Base-by-base conservation (phyloP, 1,140 invertebrate species). In the Popillia japonica region DNA sequence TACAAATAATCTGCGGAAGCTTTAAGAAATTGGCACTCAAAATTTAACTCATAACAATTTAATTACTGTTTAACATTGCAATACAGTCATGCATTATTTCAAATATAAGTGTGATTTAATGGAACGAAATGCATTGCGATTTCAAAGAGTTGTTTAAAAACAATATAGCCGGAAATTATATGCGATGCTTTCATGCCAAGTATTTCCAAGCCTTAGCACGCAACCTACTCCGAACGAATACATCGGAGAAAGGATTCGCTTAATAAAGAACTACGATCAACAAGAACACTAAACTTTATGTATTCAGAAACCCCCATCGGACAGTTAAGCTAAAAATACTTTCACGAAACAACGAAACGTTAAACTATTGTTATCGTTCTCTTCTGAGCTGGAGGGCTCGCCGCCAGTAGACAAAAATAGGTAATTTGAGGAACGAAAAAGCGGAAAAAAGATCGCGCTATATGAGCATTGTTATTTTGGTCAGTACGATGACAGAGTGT, bases 381-480 rank as follows among this genome's bases (percentile, higher is more conserved):
- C 27, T 55, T 55, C 48, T 20, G 48, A 55, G 48, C 48, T 55
- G 48, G 48, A 17, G 48, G 48, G 48, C 48, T 17, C 6, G 17
- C 14, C 48, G 48, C 17, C 14, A 34, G 27, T 34, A 14, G 48
- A 55, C 14, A 55, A 55, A 55, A 55, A 55, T 55, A 55, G 48
- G 14, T 17, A 55, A 55, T n/a, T 55, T 55, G 17, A n/a, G 17
- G 48, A 17, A 14, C 48, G 14, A 55, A 55, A 34, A 55, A 17
- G 48, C 48, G 14, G 17, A 17, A 55, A 55, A n/a, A 55, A n/a
- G 48, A 55, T 55, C 48, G 48, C 48, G 48, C 48, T 55, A 44
- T 44, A 55, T 6, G 48, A n/a, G 48, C 48, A 55, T 55, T 55
- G 48, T 55, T 55, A 55, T 55, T 55, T 55, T 55, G 48, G 48